These are phyloP conservation scores for Okamejei kenojei DNA, from an alignment of 2,797 vertebrate species.

Conservation along the genomic window DNA sequence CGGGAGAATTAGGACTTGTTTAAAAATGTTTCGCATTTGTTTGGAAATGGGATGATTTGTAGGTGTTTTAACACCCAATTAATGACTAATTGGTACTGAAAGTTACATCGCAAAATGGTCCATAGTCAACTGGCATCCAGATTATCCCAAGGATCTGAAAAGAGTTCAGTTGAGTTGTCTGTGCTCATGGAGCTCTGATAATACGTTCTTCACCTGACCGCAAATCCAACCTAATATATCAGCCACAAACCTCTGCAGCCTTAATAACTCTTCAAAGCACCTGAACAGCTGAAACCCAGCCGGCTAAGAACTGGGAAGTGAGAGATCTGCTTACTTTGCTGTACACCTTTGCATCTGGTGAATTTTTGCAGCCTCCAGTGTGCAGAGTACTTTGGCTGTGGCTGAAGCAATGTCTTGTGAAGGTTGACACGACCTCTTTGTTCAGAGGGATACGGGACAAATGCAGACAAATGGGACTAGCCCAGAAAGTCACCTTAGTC, in stretches of 20 bases:
- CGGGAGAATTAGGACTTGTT: neutral
- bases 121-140: too few species aligned
- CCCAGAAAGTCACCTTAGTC: too few species aligned
- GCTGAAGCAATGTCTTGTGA: too few species aligned
- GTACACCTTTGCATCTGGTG: too few species aligned
- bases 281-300: too few species aligned
- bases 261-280: neutral
- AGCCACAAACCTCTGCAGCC: neutral
- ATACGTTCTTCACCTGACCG: neutral
- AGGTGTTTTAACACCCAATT: neutral
- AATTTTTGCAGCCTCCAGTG: too few species aligned
- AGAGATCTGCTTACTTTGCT: too few species aligned
- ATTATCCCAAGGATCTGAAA: neutral
- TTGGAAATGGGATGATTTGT: neutral
- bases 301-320: too few species aligned
- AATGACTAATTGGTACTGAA: neutral
- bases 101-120: neutral
- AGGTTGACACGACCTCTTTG: too few species aligned
- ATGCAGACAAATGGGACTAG: too few species aligned
- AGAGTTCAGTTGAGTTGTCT: neutral
- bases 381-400: too few species aligned
- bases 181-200: neutral
- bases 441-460: too few species aligned
- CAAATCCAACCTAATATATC: neutral
- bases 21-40: neutral